Conservation (phyloP, 2,113 vertebrate species). For the Semnornis frantzii region DNA sequence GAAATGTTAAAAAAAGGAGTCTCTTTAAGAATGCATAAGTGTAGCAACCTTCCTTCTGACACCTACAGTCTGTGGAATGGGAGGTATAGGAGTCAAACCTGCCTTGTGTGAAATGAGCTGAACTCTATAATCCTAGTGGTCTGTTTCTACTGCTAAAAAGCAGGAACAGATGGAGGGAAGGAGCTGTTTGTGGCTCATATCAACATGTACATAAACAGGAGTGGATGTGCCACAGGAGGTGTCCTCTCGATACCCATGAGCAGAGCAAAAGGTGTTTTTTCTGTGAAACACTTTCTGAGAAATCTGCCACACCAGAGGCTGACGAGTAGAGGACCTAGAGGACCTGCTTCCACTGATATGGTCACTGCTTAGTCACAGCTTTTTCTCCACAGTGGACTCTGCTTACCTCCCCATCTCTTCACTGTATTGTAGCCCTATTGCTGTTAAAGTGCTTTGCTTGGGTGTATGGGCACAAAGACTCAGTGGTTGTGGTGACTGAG, state of each 20-base stretch:
- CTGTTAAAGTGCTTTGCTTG: background rate
- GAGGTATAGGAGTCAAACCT: background rate
- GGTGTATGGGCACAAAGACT: background rate
- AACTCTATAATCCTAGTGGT: background rate
- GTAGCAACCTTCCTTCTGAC: background rate
- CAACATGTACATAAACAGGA: background rate
- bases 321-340: background rate
- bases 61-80: background rate
- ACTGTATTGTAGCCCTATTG: background rate
- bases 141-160: background rate
- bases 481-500: background rate
- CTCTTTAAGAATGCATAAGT: background rate
- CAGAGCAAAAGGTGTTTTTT: background rate
- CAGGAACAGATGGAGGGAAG: background rate
- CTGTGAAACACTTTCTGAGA: background rate
- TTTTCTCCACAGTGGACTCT: background rate
- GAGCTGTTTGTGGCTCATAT: background rate
- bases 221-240: background rate
- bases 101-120: background rate
- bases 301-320: background rate
- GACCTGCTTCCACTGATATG: background rate
- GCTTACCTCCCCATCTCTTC: background rate
- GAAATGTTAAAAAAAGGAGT: background rate
- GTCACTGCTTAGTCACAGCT: background rate
- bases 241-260: background rate